Evolutionary conservation across 2,113 vertebrate genomes (phyloP), one percentile per base, ranked within the genome.

Genomic region (Sorex fumeus): DNA sequence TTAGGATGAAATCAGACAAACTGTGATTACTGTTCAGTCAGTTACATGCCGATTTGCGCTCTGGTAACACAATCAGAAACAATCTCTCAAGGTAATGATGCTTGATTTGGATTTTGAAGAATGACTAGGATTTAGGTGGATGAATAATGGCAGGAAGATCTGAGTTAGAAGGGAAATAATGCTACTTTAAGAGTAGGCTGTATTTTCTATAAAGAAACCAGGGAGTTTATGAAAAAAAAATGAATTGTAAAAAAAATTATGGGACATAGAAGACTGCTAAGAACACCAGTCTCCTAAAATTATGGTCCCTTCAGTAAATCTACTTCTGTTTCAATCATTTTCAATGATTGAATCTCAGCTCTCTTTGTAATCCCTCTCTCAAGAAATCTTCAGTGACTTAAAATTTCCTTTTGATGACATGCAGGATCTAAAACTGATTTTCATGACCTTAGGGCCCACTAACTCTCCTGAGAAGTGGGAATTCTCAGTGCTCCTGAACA

Each of bases 41-140:
- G 71, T 34, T 8, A n/a, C 25, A 4, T 23, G 9, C 23, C 67
- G 8, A 47, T 8, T n/a, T 40, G 10, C 36, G 28, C 70, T 19
- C 0, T 60, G 4, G 7, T 72, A 21, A 27, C 28, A n/a, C 28
- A 0, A 50, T 27, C 62, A 64, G 19, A 91, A 57, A 69, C 27
- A 69, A 27, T 81, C 69, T 12, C 19, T 34, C 75, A 43, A 74
- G 10, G 19, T 25, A 18, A 47, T 1, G 1, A n/a, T 19, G 2
- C 67, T 84, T 34, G 32, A 34, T 19, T 45, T 84, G 32, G 34
- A 30, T 77, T 78, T 94, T 90, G 27, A 88, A 91, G 72, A 77
- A 50, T 69, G 25, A 67, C 16, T 60, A 82, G 72, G 45, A 75
- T 60, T 80, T 84, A 84, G 62, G 76, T 53, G 30, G 45, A 72